Evolutionary conservation across 2,888 invertebrate species (phyloP), one percentile per base, ranked within the genome.

Genomic region (Cataglyphis rosenhaueri): DNA sequence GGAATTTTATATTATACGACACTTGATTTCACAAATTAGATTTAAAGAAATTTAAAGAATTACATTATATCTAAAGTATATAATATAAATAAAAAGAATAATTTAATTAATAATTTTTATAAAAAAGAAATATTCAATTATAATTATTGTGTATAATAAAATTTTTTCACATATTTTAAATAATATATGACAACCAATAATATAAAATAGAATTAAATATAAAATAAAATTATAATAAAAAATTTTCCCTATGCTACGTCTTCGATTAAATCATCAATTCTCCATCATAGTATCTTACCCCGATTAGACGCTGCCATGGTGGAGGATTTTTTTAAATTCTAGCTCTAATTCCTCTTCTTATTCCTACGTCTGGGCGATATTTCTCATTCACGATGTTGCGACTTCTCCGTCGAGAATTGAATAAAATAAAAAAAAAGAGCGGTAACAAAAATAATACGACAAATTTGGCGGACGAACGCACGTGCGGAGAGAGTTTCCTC

Each of bases 241-340:
- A 55, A 38, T 6, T 10, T 38, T 10, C 10, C 2, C 38, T 38
- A 9, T 38, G 9, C 1, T 9, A 38, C 2, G 1, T 38, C 10
- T 44, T 44, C 44, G 44, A 44, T 44, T 44, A 15, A 65, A 25
- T 65, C 12, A 21, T 21, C 9, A 41, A 8, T 6, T 52, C 21
- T 62, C 35, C n/a, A 32, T n/a, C n/a, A 8, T 25, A 29, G 32
- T 29, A n/a, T 68, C 89, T 89, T 89, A 89, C 89, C 89, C n/a
- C 73, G 48, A 29, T 64, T 85, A 32, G 52, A 83, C 78, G 89
- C 61, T 68, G 89, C 88, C 89, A 89, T 89, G 88, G 79, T 88
- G 78, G 73, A 68, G 57, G 76, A 74, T 57, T 70, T 62, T 59
- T 32, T 59, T 62, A 62, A 32, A 25, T 10, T 18, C 12, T 4